A percentile compares a stretch with the other conserved stretches of the same genome.
phyloP scores from a whole-genome alignment of 2,113 vertebrate species.

The Sturnira hondurensis region DNA sequence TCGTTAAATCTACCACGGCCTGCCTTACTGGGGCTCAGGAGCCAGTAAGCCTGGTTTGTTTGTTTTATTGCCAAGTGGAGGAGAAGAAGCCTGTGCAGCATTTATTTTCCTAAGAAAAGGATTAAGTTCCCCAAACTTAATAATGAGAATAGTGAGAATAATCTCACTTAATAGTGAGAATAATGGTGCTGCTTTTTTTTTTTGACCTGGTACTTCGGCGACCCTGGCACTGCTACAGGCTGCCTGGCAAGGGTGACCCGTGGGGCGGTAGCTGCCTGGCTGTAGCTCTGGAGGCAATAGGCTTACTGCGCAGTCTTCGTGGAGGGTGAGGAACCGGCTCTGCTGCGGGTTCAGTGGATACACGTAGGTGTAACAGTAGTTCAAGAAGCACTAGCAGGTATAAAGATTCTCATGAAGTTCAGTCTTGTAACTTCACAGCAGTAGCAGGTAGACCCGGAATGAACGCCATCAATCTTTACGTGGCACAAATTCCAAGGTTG shows the following conservation, averaged over 20 bases:
- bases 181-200: accelerated
- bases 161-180: too few relatives aligned
- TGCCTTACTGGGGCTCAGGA: neutral
- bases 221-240: accelerated
- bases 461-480: neutral
- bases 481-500: neutral
- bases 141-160: too few relatives aligned
- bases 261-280: accelerated
- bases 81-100: neutral
- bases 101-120: neutral
- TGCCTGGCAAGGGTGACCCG: accelerated
- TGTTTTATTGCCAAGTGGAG: neutral
- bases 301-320: accelerated
- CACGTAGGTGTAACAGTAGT: neutral
- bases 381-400: neutral
- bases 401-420: neutral
- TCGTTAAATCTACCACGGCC: neutral
- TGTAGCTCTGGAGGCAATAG: neutral
- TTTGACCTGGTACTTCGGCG: neutral
- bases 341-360: neutral
- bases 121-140: neutral
- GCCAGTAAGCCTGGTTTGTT: neutral
- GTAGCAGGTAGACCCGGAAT: neutral
- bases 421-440: neutral
- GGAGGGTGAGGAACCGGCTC: neutral